Percentiles rank a stretch among this genome's conserved stretches.
Evolutionary conservation across 2,797 vertebrate genomes (phyloP).

Genomic region (Sebastiscus tertius): DNA sequence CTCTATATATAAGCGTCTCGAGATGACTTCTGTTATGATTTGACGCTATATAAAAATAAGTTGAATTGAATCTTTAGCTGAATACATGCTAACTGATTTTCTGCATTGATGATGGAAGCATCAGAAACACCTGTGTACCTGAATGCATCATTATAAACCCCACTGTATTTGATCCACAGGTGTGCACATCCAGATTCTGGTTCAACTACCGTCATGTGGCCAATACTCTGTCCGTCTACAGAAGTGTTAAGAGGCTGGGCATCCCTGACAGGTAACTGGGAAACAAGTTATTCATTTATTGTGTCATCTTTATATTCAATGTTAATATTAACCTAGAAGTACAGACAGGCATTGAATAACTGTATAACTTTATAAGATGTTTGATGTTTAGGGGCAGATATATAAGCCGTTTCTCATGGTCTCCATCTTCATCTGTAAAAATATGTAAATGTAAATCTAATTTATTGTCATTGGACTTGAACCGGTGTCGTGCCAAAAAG

Average conservation of each 20-base stretch:
- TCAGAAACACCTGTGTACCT: background rate
- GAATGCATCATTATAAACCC: background rate
- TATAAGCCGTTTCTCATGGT: background rate
- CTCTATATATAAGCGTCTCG: too few species aligned
- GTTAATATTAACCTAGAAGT: background rate
- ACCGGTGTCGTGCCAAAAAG: too few species aligned
- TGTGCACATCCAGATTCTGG: constrained; percentile 98
- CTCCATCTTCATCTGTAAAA: too few species aligned
- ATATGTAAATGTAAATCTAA: too few species aligned
- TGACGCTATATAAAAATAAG: too few species aligned
- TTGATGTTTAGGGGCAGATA: background rate
- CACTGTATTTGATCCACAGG: constrained; percentile 74
- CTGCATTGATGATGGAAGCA: background rate
- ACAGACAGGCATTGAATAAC: background rate
- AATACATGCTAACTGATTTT: background rate
- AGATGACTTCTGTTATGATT: too few species aligned
- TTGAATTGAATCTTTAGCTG: background rate
- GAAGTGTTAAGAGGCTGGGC: constrained; percentile 96
- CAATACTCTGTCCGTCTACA: constrained; percentile 96
- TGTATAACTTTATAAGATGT: background rate
- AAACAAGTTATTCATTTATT: background rate
- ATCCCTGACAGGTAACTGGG: constrained; percentile 93
- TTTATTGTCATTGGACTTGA: too few species aligned
- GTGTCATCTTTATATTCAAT: background rate
- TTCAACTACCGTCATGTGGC: constrained; percentile 99